Conservation (phyloP, 1,140 invertebrate genomes). For the Drosophila ironensis region DNA sequence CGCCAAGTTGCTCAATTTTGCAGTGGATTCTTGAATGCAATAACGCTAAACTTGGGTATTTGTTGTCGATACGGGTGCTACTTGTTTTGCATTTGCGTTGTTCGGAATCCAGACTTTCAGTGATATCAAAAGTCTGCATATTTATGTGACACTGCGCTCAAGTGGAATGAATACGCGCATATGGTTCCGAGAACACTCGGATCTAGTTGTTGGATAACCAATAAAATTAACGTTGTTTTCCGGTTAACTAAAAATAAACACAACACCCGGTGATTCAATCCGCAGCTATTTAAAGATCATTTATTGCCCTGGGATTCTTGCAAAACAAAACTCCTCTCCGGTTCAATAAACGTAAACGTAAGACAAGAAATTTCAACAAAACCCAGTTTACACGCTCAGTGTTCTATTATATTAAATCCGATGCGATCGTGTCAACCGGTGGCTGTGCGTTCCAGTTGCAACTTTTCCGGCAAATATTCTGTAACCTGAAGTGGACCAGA, state of each 20-base stretch:
- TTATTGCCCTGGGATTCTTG: too few species aligned
- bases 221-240: too few species aligned
- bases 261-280: too few species aligned
- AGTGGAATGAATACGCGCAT: background rate
- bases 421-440: background rate
- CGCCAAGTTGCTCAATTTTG: too few species aligned
- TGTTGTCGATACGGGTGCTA: too few species aligned
- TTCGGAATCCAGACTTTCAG: constrained; percentile 6
- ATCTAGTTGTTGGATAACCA: background rate
- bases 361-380: background rate
- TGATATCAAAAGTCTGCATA: constrained; percentile 5
- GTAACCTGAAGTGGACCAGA: background rate
- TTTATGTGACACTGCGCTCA: background rate
- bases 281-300: background rate
- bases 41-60: too few species aligned
- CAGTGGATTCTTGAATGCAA: too few species aligned
- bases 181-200: background rate
- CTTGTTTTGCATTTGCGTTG: constrained; percentile 18
- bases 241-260: too few species aligned
- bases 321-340: background rate
- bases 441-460: constrained; percentile 27
- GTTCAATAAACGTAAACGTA: background rate
- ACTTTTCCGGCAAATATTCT: constrained; percentile 19
- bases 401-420: constrained; percentile 6
- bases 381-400: background rate